phyloP scores from a whole-genome alignment of 2,113 vertebrate species.

The Eidolon helvum region DNA sequence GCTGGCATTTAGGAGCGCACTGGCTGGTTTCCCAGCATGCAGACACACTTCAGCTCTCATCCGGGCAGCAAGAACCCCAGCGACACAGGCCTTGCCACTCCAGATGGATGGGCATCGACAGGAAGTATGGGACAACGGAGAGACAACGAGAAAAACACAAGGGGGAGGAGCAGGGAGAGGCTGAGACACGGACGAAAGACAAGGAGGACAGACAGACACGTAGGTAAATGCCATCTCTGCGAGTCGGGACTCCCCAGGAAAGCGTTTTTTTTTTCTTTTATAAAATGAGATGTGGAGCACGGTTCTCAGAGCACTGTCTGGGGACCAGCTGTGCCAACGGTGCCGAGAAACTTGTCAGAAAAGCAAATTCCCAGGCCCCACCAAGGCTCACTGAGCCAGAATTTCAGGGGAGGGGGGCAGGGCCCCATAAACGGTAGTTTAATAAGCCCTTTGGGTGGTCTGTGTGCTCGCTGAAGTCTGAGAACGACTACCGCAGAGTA shows the following conservation, averaged over 20 bases:
- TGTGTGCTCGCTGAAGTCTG: background rate
- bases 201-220: background rate
- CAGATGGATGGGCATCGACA: background rate
- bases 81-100: no score
- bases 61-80: background rate
- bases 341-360: background rate
- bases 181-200: background rate
- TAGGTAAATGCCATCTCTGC: background rate
- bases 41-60: background rate
- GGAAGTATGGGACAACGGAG: background rate
- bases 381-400: background rate
- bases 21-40: background rate
- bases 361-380: background rate
- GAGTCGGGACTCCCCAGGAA: background rate
- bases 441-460: background rate
- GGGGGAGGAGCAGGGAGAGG: no score
- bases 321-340: background rate
- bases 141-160: background rate
- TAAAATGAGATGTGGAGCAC: background rate
- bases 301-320: background rate
- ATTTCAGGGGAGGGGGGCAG: no score
- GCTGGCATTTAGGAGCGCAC: background rate
- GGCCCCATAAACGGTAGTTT: rapidly evolving
- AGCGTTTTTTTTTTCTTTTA: background rate
- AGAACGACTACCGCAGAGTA: background rate